These are phyloP conservation scores for Crypturellus undulatus DNA, from an alignment of 2,113 vertebrate species.

Conservation along the genomic window DNA sequence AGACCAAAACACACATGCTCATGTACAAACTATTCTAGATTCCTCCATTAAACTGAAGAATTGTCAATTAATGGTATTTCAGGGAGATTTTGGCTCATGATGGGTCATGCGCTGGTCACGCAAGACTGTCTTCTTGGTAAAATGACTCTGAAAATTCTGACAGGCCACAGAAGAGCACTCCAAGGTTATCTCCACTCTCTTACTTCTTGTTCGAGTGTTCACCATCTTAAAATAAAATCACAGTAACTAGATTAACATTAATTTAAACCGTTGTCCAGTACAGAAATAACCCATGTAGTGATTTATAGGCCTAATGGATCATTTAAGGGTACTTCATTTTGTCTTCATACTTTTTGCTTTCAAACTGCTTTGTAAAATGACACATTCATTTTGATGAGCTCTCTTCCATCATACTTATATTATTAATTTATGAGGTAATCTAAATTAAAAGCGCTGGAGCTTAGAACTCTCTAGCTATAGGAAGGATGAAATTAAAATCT, in stretches of 20 bases:
- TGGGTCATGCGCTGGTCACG: fast-evolving
- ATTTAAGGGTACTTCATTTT: not conserved
- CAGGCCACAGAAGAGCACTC: not conserved
- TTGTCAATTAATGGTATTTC: not conserved
- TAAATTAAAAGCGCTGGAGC: slow-evolving; percentile 71
- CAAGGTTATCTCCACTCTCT: not conserved
- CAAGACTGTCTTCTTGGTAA: fast-evolving
- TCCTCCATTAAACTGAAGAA: not conserved
- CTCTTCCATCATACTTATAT: slow-evolving; percentile 30
- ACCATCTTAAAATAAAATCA: slow-evolving; percentile 53
- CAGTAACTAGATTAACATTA: slow-evolving; percentile 47
- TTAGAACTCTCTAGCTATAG: slow-evolving; percentile 44
- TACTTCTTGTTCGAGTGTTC: not conserved
- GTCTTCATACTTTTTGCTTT: slow-evolving; percentile 17
- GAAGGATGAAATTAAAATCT: slow-evolving; percentile 30
- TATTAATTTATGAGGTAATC: slow-evolving; percentile 69
- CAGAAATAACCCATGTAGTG: slow-evolving; percentile 53
- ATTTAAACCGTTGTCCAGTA: slow-evolving; percentile 31
- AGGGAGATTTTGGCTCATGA: not conserved
- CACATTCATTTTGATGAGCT: slow-evolving; percentile 54
- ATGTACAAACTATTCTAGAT: not conserved
- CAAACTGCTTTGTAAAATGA: slow-evolving; percentile 43
- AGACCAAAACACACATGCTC: not conserved
- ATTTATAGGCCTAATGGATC: slow-evolving; percentile 41
- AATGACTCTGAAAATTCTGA: not conserved